A percentile compares a stretch with the other conserved stretches of the same genome.
Conservation (phyloP, 2,797 vertebrate species). For the Paedocypris micromegethes region DNA sequence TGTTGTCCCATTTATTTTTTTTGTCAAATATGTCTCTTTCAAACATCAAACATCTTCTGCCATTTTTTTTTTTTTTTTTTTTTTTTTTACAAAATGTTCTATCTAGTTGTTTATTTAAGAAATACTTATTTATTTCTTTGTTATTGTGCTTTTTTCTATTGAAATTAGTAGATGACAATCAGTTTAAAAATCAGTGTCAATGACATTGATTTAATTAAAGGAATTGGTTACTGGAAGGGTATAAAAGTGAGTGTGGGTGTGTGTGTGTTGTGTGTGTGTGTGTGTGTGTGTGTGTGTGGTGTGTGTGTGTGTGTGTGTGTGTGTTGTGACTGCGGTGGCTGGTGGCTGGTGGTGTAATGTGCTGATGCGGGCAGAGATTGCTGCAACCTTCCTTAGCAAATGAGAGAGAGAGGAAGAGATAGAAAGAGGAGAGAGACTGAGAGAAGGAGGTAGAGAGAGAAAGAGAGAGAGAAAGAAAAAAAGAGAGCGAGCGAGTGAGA, state of each 20-base stretch:
- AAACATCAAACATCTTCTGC: no score
- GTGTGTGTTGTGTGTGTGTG: conserved; percentile 10
- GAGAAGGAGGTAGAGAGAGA: not conserved
- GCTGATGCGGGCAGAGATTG: conserved; percentile 36
- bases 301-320: conserved; percentile 25
- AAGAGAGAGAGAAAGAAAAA: conserved; percentile 9
- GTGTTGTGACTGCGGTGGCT: not conserved
- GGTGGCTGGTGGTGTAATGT: conserved; percentile 24
- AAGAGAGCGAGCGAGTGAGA: conserved; percentile 10
- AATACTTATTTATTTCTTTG: no score
- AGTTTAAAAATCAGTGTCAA: conserved; percentile 11
- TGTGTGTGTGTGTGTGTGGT: conserved; percentile 24
- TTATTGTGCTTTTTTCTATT: no score
- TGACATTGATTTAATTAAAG: conserved; percentile 42
- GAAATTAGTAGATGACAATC: no score
- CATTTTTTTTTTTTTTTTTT: no score
- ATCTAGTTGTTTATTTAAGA: no score
- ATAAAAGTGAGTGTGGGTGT: conserved; percentile 12
- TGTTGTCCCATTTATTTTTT: no score
- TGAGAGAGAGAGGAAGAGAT: conserved; percentile 14
- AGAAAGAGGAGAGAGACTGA: not conserved
- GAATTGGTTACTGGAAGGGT: conserved; percentile 9
- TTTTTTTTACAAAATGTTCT: no score
- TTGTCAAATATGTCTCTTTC: no score
- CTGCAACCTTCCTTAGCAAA: conserved; percentile 18